phyloP scores from a whole-genome alignment of 2,797 vertebrate species.

The Melanotaenia maccullochi region DNA sequence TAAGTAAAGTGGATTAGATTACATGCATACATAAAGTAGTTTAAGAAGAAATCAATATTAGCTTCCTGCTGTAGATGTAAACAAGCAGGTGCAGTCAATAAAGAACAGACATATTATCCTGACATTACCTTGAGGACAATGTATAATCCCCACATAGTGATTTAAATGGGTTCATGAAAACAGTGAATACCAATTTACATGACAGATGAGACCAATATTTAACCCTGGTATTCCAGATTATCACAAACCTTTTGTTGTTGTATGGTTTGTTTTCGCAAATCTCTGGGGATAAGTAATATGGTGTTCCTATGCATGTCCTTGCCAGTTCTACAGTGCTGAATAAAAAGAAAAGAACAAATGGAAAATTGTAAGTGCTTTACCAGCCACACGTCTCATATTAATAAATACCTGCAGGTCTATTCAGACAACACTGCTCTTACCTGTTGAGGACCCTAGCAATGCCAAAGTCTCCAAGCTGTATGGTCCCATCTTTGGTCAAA shows the following conservation, averaged over 20 bases:
- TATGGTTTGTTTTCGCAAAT: constrained; percentile 99
- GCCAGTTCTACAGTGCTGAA: constrained; percentile 94
- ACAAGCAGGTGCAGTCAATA: constrained; percentile 45
- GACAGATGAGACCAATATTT: constrained; percentile 5
- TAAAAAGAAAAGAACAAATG: neutral
- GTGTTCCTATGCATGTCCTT: constrained; percentile 96
- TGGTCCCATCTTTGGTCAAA: constrained; percentile 94
- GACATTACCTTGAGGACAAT: constrained; percentile 23
- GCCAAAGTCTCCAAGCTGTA: constrained; percentile 97
- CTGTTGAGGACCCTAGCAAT: constrained; percentile 97
- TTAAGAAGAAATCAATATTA: constrained; percentile 59
- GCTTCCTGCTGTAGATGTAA: constrained; percentile 41
- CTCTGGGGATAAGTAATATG: constrained; percentile 97
- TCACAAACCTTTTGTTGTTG: constrained; percentile 96
- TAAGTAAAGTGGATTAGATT: constrained; percentile 44
- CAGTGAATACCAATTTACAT: neutral
- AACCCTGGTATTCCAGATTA: neutral
- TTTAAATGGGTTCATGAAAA: neutral
- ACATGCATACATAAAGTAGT: constrained; percentile 48
- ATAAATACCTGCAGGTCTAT: neutral
- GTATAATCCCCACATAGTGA: constrained; percentile 20
- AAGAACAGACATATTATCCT: constrained; percentile 41
- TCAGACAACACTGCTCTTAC: constrained; percentile 66
- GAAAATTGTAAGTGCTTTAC: neutral
- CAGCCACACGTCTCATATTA: neutral